Evolutionary conservation across 2,797 vertebrate species (phyloP).

Genomic region (Acanthurus leucopareius): DNA sequence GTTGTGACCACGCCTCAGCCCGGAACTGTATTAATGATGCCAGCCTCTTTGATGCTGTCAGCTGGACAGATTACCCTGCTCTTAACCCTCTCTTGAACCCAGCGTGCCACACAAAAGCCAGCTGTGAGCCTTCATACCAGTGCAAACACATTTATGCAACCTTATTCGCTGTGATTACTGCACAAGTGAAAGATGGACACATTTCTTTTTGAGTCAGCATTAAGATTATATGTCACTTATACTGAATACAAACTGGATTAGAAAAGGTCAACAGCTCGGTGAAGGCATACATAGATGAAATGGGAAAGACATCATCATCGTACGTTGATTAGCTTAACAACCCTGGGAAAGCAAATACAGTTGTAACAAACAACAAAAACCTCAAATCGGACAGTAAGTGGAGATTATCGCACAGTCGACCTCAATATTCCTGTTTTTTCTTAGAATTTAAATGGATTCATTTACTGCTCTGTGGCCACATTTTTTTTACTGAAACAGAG

Average conservation of each 20-base stretch:
- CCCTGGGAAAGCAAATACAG: conserved; percentile 74
- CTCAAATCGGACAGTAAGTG: conserved; percentile 13
- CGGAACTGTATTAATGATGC: conserved; percentile 58
- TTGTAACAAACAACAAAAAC: conserved; percentile 40
- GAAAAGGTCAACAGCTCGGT: conserved; percentile 63
- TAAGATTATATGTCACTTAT: conserved; percentile 28
- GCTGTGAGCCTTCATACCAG: conserved; percentile 55
- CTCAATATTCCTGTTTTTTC: conserved; percentile 21
- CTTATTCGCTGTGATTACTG: conserved; percentile 62
- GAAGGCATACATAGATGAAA: conserved; percentile 48
- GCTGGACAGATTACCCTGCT: conserved; percentile 69
- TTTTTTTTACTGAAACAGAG: conserved; percentile 17
- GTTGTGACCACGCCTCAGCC: conserved; percentile 55
- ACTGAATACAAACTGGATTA: conserved; percentile 61
- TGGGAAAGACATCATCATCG: conserved; percentile 59
- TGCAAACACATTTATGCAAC: conserved; percentile 76
- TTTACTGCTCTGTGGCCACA: conserved; percentile 8
- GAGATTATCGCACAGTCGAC: not conserved
- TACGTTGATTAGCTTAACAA: conserved; percentile 58
- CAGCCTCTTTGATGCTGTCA: conserved; percentile 78
- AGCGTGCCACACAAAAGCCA: conserved; percentile 64
- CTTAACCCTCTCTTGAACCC: conserved; percentile 78
- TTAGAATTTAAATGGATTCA: not conserved
- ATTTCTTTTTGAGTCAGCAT: conserved; percentile 66
- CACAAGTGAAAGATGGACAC: conserved; percentile 51